phyloP scores from a whole-genome alignment of 2,888 invertebrate genomes.

The Cantharis flavilabris region DNA sequence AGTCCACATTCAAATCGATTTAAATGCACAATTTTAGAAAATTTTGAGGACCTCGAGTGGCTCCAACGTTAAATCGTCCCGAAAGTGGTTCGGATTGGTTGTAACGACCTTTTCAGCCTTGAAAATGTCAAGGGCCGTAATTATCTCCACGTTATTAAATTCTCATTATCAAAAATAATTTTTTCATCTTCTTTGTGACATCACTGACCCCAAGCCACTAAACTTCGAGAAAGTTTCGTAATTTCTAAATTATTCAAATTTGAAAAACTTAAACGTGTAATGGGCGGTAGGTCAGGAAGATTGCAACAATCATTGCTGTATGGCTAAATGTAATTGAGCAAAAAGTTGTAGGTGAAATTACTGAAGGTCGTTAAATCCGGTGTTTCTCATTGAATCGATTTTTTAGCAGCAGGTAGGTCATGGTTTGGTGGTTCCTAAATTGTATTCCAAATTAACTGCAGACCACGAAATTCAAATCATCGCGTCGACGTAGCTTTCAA shows the following conservation, averaged over 20 bases:
- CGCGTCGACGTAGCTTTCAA: not conserved
- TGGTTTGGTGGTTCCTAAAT: not conserved
- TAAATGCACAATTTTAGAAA: not conserved
- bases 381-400: not conserved
- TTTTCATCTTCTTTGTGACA: not conserved
- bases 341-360: slow-evolving; percentile 16
- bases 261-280: not conserved
- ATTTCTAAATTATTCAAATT: not conserved
- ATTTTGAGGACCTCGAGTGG: not conserved
- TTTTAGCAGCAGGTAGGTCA: not conserved
- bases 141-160: not conserved
- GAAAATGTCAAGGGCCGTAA: not conserved
- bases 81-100: not conserved
- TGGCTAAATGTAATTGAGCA: slow-evolving; percentile 10
- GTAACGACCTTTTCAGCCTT: not conserved
- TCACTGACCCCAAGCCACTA: not conserved
- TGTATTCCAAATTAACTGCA: not conserved
- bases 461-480: not conserved
- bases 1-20: not conserved
- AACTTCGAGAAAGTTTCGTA: not conserved
- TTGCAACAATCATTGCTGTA: not conserved
- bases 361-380: slow-evolving; percentile 19
- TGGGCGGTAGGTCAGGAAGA: not conserved
- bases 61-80: not conserved
- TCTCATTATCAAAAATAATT: not conserved